phyloP scores from a whole-genome alignment of 2,113 vertebrate species.

The Mormyrus lacerda region DNA sequence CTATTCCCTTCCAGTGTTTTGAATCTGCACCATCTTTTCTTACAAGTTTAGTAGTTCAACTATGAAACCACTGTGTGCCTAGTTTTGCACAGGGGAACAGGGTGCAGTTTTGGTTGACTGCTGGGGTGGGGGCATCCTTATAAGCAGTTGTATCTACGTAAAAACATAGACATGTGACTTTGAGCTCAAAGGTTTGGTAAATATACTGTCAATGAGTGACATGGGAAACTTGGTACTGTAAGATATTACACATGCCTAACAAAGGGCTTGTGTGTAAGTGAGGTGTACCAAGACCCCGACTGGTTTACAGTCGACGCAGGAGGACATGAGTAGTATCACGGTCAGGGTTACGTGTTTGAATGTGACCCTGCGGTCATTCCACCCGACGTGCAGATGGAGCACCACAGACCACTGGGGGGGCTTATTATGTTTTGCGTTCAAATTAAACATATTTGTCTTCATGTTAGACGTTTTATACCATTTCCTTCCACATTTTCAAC shows the following conservation, averaged over 20 bases:
- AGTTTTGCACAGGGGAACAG: background rate
- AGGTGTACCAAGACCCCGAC: background rate
- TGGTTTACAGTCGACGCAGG: background rate
- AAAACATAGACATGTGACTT: background rate
- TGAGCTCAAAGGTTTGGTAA: background rate
- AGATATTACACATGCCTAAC: background rate
- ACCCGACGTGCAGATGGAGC: background rate
- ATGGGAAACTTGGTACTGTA: background rate
- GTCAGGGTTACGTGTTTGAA: background rate
- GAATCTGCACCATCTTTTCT: background rate
- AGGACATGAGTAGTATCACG: background rate
- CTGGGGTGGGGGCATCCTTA: background rate
- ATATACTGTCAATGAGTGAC: background rate
- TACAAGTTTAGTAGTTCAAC: background rate
- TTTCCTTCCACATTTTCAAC: background rate
- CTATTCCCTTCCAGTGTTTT: background rate
- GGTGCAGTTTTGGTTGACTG: background rate
- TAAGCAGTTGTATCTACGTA: background rate
- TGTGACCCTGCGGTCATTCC: background rate
- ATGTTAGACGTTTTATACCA: background rate
- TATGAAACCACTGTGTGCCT: conserved; percentile 1
- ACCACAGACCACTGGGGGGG: background rate
- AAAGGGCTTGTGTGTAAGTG: background rate
- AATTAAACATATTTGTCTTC: background rate
- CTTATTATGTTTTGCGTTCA: background rate